A percentile compares a stretch with the other conserved stretches of the same genome.
phyloP scores from a whole-genome alignment of 2,888 invertebrate genomes.

The Drosophila quinaria region DNA sequence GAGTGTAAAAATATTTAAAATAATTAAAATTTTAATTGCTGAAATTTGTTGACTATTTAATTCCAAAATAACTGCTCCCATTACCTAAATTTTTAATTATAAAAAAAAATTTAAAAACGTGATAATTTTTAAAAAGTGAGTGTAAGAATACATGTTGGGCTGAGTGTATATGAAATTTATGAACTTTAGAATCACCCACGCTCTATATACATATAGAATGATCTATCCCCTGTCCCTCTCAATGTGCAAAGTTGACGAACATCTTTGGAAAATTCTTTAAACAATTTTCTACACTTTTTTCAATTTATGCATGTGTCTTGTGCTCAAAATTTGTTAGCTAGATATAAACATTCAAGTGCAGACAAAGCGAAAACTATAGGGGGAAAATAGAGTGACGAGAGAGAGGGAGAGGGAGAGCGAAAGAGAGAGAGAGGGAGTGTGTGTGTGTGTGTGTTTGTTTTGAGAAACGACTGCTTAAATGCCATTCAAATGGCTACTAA shows the following conservation, averaged over 20 bases:
- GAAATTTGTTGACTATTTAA: too few species aligned
- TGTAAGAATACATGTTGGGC: too few species aligned
- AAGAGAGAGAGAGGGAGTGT: background rate
- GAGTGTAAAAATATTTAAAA: too few species aligned
- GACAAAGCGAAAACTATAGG: constrained; percentile 10
- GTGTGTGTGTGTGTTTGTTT: constrained; percentile 31
- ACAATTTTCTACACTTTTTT: constrained; percentile 17
- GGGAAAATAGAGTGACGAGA: background rate
- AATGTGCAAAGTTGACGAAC: constrained; percentile 45
- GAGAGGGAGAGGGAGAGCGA: background rate
- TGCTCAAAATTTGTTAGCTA: constrained; percentile 10
- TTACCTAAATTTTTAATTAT: too few species aligned
- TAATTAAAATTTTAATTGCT: too few species aligned
- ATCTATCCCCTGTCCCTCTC: background rate
- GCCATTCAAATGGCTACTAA: constrained; percentile 70
- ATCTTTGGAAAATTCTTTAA: constrained; percentile 4
- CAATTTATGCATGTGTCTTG: constrained; percentile 3
- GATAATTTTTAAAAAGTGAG: too few species aligned
- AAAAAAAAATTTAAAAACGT: too few species aligned
- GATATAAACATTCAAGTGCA: constrained; percentile 36
- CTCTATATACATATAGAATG: background rate
- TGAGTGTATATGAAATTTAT: constrained; percentile 27
- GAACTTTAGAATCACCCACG: constrained; percentile 22
- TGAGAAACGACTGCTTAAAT: constrained; percentile 66
- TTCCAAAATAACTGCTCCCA: too few species aligned